Base-by-base conservation (phyloP, 2,113 vertebrate species). In the Indicator maculatus region DNA sequence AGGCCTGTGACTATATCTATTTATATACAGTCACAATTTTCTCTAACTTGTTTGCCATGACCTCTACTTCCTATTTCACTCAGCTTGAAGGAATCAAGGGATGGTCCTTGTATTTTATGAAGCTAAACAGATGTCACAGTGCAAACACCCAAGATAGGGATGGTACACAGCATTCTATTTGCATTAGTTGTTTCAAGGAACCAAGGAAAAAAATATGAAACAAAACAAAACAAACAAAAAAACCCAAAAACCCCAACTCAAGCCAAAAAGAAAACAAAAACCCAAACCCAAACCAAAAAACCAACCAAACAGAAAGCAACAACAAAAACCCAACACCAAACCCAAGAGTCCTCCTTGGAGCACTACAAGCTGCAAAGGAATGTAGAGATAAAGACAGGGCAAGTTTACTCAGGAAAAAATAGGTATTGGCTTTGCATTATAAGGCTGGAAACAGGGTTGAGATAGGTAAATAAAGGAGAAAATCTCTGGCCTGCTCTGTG, bases 291-390 rank as follows among this genome's bases (percentile, higher is more conserved):
- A 52, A 61, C 52, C 28, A 30, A 31, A 39, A 27, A 44, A 52
- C 5, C 3, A 52, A 24, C 10, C 20, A 52, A 50, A 21, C 20
- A 23, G 23, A 52, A 23, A 52, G 11, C 23, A 41, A 41, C 41
- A 61, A 23, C 55, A 30, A 31, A 39, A 27, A 31, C 36, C 5
- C 3, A 52, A 52, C 26, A 82, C 53, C 0, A 0, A 69, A 71
- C 75, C 72, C 1, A 0, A 82, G 17, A 89, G 66, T 79, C n/a
- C 50, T 24, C 73, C 30, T 93, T 93, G 52, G 64, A 89, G 9
- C n/a, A n/a, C 39, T 19, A 89, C 85, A 75, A 94, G n/a, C n/a
- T 83, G n/a, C 50, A 82, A 41, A 92, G 33, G 58, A 95, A 93
- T 82, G 70, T 79, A 82, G 44, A 63, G 71, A 67, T 84, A 84